phyloP scores from a whole-genome alignment of 2,797 vertebrate genomes.

The Bryconaethiops microstoma region DNA sequence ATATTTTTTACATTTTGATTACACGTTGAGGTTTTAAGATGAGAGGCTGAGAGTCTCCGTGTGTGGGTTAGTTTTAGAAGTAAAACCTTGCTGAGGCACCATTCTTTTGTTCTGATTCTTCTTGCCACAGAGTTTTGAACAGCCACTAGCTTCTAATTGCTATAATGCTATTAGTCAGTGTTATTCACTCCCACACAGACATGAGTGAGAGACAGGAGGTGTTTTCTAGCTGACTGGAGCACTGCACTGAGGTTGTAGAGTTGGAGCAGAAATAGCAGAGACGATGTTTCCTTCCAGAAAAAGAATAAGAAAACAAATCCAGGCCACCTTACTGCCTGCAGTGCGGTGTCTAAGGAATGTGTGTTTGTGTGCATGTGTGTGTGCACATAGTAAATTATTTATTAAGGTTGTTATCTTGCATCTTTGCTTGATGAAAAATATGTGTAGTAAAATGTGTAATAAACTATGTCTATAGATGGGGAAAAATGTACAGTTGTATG shows the following conservation, averaged over 20 bases:
- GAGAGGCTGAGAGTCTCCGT: background rate
- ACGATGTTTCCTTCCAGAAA: slow-evolving; percentile 39
- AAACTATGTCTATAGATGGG: no score
- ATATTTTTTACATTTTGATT: no score
- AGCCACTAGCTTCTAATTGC: background rate
- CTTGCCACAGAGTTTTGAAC: background rate
- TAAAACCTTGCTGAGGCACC: background rate
- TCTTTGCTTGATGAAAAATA: no score
- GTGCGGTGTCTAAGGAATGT: slow-evolving; percentile 42
- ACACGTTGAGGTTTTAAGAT: background rate
- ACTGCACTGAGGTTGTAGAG: slow-evolving; percentile 1
- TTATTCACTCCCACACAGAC: background rate
- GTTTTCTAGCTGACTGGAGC: background rate
- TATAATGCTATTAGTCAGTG: background rate
- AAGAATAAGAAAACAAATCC: slow-evolving; percentile 42
- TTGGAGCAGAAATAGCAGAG: slow-evolving; percentile 46
- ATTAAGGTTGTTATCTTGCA: no score
- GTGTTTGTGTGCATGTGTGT: background rate
- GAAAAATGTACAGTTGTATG: no score
- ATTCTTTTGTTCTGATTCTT: background rate
- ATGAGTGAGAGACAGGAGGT: background rate
- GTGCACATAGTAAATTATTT: background rate
- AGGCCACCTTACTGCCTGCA: slow-evolving; percentile 47
- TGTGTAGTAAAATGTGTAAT: no score
- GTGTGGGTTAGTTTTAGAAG: background rate